Percentiles rank a stretch among this genome's conserved stretches.
Conservation (phyloP, 1,140 invertebrate genomes). For the Lysiphlebus fabarum region DNA sequence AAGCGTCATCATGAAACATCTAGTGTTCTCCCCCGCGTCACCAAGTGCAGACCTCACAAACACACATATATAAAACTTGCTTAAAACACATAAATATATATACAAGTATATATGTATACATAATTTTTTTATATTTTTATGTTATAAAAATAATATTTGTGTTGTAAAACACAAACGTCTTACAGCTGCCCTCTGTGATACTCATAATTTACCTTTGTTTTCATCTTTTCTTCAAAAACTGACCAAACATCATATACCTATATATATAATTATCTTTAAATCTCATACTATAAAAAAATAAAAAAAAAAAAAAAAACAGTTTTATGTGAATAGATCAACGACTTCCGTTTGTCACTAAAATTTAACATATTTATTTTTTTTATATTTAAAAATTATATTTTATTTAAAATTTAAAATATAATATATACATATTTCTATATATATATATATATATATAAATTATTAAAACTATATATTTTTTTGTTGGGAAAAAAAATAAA, state of each 20-base stretch:
- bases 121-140: too few species aligned
- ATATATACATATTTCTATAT: too few species aligned
- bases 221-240: too few species aligned
- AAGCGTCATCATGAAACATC: constrained; percentile 48
- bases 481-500: too few species aligned
- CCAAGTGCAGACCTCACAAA: constrained; percentile 2
- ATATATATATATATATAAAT: too few species aligned
- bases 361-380: neutral
- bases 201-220: neutral
- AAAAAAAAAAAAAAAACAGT: neutral
- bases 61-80: too few species aligned
- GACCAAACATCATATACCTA: neutral
- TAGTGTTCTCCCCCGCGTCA: constrained; percentile 35
- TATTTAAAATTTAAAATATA: too few species aligned
- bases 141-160: constrained; percentile 15
- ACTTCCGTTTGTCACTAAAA: constrained; percentile 11
- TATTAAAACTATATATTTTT: too few species aligned
- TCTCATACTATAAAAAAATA: neutral
- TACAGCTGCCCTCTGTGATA: too few species aligned
- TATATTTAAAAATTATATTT: neutral
- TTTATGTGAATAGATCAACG: constrained; percentile 4
- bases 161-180: constrained; percentile 3
- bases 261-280: neutral
- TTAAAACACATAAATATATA: too few species aligned
- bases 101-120: too few species aligned